Conservation (phyloP, 2,888 invertebrate species). For the Dichetophora obliterata region DNA sequence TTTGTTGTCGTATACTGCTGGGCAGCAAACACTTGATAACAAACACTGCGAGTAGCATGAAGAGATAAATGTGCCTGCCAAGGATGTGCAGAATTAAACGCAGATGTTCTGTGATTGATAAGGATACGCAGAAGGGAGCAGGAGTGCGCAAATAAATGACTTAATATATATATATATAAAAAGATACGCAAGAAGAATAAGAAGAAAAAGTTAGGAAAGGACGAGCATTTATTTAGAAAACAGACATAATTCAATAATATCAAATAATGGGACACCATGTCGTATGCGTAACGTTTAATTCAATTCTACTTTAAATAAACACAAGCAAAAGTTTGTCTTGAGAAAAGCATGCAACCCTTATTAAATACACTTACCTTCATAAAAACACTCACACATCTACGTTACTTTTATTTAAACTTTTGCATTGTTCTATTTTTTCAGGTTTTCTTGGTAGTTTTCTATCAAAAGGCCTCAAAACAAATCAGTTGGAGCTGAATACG, state of each 20-base stretch:
- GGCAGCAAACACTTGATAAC: neutral
- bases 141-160: neutral
- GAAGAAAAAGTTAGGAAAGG: neutral
- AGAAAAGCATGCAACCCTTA: neutral
- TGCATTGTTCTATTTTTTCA: constrained; percentile 41
- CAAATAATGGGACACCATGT: neutral
- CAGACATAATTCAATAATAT: neutral
- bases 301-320: neutral
- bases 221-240: neutral
- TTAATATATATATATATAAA: neutral
- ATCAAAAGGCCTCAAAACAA: constrained; percentile 74
- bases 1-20: neutral
- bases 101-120: constrained; percentile 42
- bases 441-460: constrained; percentile 69
- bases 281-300: constrained; percentile 12
- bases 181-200: neutral
- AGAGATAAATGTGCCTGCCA: constrained; percentile 16
- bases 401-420: neutral
- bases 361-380: constrained; percentile 1
- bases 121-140: constrained; percentile 4
- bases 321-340: neutral
- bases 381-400: neutral
- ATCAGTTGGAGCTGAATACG: constrained; percentile 78
- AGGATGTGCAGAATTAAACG: constrained; percentile 30
- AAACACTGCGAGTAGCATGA: neutral